A percentile compares a stretch with the other conserved stretches of the same genome.
Conservation (phyloP, 2,888 invertebrate species). For the Drosophila parthenogenetica region DNA sequence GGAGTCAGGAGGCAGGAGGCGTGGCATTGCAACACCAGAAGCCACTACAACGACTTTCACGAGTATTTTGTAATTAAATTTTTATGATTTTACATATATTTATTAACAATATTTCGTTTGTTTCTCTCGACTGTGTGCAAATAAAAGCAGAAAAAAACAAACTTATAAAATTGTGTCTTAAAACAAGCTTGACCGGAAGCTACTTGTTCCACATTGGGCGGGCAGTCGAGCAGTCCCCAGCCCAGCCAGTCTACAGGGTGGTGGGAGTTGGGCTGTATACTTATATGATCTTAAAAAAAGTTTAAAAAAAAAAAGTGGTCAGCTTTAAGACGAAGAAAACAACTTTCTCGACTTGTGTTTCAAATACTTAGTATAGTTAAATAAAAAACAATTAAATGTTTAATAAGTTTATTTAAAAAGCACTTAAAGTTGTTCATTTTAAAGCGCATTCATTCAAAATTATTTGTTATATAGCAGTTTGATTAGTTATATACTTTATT, state of each 20-base stretch:
- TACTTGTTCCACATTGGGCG: constrained; percentile 65
- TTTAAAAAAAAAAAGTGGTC: too few species aligned
- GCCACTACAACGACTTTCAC: constrained; percentile 72
- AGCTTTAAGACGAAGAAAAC: not conserved
- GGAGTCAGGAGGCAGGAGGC: not conserved
- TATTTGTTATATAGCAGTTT: not conserved
- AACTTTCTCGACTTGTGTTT: constrained; percentile 13
- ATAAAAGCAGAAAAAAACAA: constrained; percentile 56
- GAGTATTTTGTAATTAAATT: constrained; percentile 71
- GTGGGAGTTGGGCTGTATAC: constrained; percentile 44
- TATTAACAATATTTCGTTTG: constrained; percentile 52
- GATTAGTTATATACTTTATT: not conserved
- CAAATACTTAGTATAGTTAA: not conserved
- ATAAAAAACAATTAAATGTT: constrained; percentile 7
- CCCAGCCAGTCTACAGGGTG: constrained; percentile 14
- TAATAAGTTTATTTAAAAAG: not conserved
- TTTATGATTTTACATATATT: constrained; percentile 49
- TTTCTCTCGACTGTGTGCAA: constrained; percentile 41
- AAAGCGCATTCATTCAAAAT: not conserved
- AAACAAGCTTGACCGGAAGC: constrained; percentile 76
- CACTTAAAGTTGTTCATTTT: constrained; percentile 1
- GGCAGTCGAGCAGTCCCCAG: constrained; percentile 8
- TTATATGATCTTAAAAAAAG: too few species aligned
- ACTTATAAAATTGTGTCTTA: constrained; percentile 1
- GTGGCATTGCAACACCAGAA: constrained; percentile 53